Evolutionary conservation across 2,888 invertebrate species (phyloP), one percentile per base, ranked within the genome.

Genomic region (Acleris holmiana): DNA sequence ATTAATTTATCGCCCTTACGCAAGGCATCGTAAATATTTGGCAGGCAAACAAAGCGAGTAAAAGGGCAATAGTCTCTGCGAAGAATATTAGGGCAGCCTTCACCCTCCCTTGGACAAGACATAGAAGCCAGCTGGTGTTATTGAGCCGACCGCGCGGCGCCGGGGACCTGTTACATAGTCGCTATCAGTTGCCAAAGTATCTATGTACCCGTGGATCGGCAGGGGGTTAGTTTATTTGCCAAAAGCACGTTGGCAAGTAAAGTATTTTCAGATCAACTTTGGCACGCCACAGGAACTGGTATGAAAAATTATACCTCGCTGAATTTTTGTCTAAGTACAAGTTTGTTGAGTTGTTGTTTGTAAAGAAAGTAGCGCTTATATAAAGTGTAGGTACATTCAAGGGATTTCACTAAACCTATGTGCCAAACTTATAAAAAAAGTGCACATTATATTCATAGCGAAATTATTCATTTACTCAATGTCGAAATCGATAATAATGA

Each of bases 31-130:
- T 54, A 60, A 60, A 55, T 46, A 46, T 65, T 65, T 59, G 59
- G 46, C 48, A 59, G 48, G 35, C 64, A 55, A 55, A 65, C 65
- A 65, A 65, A 60, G 49, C 49, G 21, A n/a, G 35, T 10, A 49
- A 60, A 65, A 65, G 60, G 65, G 49, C 54, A 64, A 59, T 49
- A 44, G 40, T 58, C 57, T 40, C 21, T 40, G 48, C 53, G 23
- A 40, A 55, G 59, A 60, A 40, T 61, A 65, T 60, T 50, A 57
- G 46, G 58, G 64, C 48, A 46, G 40, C 25, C 15, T 60, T 56
- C 62, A 54, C 35, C 47, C 25, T 40, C 48, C 49, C 55, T 48
- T 47, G 51, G 58, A 46, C 63, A 62, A 51, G 61, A n/a, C 48
- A 35, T 23, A 40, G 47, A 48, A 8, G 47, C 57, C 64, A 64